Evolutionary conservation across 35 echinoderm and acorn worm genomes (phyloP).

Genomic region (Chiridota heheva): DNA sequence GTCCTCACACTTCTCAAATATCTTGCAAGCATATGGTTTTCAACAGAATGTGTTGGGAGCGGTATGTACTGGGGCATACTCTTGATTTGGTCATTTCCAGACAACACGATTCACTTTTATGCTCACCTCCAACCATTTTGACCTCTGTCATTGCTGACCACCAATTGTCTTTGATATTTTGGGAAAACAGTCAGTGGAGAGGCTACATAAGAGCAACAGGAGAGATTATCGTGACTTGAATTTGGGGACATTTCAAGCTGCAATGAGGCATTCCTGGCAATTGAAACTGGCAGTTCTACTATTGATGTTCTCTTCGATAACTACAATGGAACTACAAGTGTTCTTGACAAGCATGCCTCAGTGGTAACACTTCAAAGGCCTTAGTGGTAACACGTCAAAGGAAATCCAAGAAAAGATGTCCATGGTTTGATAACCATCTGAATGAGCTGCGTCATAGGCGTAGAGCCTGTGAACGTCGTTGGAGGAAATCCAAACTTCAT

Average conservation of each 20-base stretch:
- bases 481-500: constrained; percentile 31
- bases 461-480: constrained; percentile 4
- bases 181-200: background rate
- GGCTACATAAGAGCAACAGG: background rate
- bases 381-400: background rate
- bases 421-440: constrained; percentile 13
- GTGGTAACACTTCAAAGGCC: background rate
- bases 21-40: background rate
- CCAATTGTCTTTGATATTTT: constrained; percentile 1
- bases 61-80: background rate
- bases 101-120: background rate
- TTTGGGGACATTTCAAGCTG: background rate
- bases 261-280: background rate
- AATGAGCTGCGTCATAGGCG: constrained; percentile 1
- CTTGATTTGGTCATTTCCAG: constrained; percentile 14
- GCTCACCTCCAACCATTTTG: background rate
- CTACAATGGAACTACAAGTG: background rate
- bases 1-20: background rate
- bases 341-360: background rate
- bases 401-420: background rate
- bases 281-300: background rate
- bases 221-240: constrained; percentile 2
- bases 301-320: background rate
- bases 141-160: constrained; percentile 21
- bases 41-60: constrained; percentile 8